These are phyloP conservation scores for Anthophora plumipes DNA, from an alignment of 2,888 invertebrate species.

Conservation along the genomic window DNA sequence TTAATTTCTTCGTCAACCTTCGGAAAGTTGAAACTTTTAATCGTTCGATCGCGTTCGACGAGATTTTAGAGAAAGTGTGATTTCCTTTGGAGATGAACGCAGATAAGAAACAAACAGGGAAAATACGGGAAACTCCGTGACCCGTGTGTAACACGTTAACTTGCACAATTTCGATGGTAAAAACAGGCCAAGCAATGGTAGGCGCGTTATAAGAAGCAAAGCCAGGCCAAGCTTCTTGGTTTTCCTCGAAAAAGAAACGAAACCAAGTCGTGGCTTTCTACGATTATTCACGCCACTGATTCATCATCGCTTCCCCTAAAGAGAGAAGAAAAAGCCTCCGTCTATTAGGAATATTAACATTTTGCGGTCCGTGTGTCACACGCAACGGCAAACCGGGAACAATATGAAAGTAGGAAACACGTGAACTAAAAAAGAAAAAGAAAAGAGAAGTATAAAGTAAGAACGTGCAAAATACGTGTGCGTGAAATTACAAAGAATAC, in stretches of 20 bases:
- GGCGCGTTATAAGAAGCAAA: too few relatives aligned
- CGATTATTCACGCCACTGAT: conserved; percentile 40
- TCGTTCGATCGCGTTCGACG: background rate
- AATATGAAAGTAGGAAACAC: background rate
- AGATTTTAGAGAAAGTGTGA: background rate
- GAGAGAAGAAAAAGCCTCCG: background rate
- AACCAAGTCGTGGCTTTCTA: conserved; percentile 33
- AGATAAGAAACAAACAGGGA: background rate
- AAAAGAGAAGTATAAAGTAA: background rate
- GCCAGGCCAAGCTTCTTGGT: background rate
- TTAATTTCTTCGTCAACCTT: too few relatives aligned
- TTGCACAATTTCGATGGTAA: conserved; percentile 13
- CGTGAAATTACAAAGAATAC: too few relatives aligned
- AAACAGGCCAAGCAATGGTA: conserved; percentile 1
- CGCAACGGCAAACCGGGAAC: background rate
- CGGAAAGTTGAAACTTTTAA: background rate
- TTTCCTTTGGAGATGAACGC: background rate
- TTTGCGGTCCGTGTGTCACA: background rate
- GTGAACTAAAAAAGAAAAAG: background rate
- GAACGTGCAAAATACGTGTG: too few relatives aligned
- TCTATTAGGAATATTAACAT: background rate
- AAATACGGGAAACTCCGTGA: conserved; percentile 7
- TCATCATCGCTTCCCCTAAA: conserved; percentile 6
- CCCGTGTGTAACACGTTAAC: conserved; percentile 8
- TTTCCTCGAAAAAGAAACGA: conserved; percentile 28